A percentile compares a stretch with the other conserved stretches of the same genome.
Evolutionary conservation across 2,113 vertebrate genomes (phyloP).

Genomic region (Willisornis vidua): DNA sequence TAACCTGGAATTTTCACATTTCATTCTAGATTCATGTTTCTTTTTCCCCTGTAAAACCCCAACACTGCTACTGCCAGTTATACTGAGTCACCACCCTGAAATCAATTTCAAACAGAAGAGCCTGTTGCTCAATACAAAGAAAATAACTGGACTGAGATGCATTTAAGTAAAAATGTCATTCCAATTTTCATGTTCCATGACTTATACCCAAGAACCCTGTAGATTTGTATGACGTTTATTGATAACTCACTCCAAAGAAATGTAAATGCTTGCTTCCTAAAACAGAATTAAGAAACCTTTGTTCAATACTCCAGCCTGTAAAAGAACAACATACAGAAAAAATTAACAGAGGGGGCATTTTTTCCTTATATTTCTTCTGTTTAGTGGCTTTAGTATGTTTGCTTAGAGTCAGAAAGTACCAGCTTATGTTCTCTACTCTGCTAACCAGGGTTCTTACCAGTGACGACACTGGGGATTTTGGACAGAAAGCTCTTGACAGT

Average conservation of each 20-base stretch:
- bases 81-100: not conserved
- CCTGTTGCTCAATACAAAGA: not conserved
- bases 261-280: not conserved
- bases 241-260: not conserved
- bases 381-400: not conserved
- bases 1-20: not conserved
- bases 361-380: not conserved
- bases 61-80: not conserved
- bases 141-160: not conserved
- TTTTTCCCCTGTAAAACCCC: not conserved
- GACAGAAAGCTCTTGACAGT: conserved; percentile 98
- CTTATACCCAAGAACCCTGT: not conserved
- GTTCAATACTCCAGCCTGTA: not conserved
- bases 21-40: not conserved
- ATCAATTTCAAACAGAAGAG: not conserved
- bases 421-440: not conserved
- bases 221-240: not conserved
- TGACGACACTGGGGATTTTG: conserved; percentile 95
- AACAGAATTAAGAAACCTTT: not conserved
- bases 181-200: not conserved
- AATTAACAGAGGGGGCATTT: not conserved
- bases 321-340: not conserved
- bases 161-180: not conserved
- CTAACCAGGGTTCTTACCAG: conserved; percentile 75
- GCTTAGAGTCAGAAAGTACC: not conserved